Evolutionary conservation across 1,140 invertebrate genomes (phyloP).

Genomic region (Trachelipus rathkii): DNA sequence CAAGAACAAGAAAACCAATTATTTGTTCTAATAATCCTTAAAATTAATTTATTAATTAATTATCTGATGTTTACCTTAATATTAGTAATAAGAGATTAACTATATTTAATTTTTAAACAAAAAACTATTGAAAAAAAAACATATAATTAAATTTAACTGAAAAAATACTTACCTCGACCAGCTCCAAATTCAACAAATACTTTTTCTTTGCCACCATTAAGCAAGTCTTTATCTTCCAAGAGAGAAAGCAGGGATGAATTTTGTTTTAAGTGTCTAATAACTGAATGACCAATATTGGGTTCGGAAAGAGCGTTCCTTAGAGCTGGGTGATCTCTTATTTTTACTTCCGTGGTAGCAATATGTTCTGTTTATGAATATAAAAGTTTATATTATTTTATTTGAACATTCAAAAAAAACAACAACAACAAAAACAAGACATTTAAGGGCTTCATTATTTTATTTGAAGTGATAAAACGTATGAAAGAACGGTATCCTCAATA

Average conservation of each 20-base stretch:
- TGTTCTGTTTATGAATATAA: not conserved
- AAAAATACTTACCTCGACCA: not conserved
- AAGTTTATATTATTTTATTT: no score
- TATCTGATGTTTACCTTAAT: no score
- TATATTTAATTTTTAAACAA: no score
- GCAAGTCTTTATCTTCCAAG: not conserved
- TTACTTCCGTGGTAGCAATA: not conserved
- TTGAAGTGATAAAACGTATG: no score
- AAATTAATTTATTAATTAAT: no score
- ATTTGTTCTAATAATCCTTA: no score
- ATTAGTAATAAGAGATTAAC: no score
- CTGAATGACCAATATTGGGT: not conserved
- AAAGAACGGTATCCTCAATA: no score
- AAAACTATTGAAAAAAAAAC: no score
- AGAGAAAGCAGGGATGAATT: not conserved
- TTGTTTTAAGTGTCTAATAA: not conserved
- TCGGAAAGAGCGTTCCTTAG: not conserved
- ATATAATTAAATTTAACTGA: no score
- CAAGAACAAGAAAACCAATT: no score
- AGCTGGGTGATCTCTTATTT: not conserved
- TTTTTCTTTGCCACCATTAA: not conserved
- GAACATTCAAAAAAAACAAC: not conserved
- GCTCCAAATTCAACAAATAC: constrained; percentile 7
- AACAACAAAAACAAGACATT: not conserved
- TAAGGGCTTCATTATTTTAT: not conserved